Percentiles rank a stretch among this genome's conserved stretches.
Evolutionary conservation across 2,797 vertebrate genomes (phyloP).

Genomic region (Macropus fuliginosus): DNA sequence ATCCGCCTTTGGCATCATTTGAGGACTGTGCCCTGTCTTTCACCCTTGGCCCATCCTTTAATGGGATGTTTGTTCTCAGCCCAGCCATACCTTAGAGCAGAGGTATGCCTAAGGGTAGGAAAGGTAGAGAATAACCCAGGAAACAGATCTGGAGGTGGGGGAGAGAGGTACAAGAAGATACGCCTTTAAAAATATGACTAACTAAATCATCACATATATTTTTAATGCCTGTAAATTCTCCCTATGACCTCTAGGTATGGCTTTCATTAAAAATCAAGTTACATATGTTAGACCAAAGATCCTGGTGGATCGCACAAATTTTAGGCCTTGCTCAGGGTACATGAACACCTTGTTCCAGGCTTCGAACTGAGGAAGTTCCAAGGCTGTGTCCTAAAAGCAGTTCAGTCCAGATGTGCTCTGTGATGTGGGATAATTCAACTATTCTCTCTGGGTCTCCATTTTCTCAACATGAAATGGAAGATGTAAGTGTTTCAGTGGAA

Average conservation of each 20-base stretch:
- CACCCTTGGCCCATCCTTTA: constrained; percentile 79
- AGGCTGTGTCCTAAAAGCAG: not conserved
- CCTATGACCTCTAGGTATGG: not conserved
- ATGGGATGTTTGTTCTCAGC: constrained; percentile 75
- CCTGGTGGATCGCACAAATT: not conserved
- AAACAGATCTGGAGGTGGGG: not conserved
- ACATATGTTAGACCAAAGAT: not conserved
- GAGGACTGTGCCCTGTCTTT: constrained; percentile 76
- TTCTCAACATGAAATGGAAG: not conserved
- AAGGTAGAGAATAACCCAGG: not conserved
- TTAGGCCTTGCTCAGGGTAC: not conserved
- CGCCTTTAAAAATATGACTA: not conserved
- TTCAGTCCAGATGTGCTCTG: not conserved
- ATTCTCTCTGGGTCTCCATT: not conserved
- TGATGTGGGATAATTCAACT: not conserved
- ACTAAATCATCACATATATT: not conserved
- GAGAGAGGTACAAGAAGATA: not conserved
- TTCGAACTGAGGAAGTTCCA: not conserved
- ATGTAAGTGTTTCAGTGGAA: not conserved
- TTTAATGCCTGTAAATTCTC: not conserved
- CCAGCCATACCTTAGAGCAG: constrained; percentile 70
- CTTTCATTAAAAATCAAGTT: not conserved
- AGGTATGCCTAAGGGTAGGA: not conserved
- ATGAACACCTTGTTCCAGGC: not conserved
- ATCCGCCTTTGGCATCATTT: constrained; percentile 80